Evolutionary conservation across 2,797 vertebrate species (phyloP).

Genomic region (Myripristis jacobus): DNA sequence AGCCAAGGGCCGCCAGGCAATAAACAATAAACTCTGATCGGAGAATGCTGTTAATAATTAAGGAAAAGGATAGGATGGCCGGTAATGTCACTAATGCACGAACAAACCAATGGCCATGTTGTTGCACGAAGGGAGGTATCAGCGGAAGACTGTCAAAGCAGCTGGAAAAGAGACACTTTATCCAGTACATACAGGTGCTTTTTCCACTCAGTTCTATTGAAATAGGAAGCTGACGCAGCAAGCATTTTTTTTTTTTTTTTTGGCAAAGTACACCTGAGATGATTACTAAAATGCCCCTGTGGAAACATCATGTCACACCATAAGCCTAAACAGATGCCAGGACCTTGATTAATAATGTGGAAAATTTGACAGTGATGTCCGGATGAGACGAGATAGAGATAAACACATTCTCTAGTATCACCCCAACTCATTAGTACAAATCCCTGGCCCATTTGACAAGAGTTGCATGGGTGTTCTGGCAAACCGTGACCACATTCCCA

Average conservation of each 20-base stretch:
- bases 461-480: slow-evolving; percentile 15
- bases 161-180: slow-evolving; percentile 76
- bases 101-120: slow-evolving; percentile 70
- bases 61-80: slow-evolving; percentile 81
- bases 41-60: slow-evolving; percentile 84
- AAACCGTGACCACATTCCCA: slow-evolving; percentile 15
- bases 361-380: slow-evolving; percentile 17
- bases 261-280: slow-evolving; percentile 20
- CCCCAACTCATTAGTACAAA: slow-evolving; percentile 26
- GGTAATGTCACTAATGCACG: slow-evolving; percentile 79
- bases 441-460: slow-evolving; percentile 22
- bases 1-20: slow-evolving; percentile 68
- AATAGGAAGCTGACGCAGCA: slow-evolving; percentile 33
- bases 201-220: slow-evolving; percentile 68
- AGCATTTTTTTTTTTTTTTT: not conserved
- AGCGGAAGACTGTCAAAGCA: slow-evolving; percentile 76
- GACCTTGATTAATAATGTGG: slow-evolving; percentile 35
- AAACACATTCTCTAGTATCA: slow-evolving; percentile 12
- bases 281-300: slow-evolving; percentile 33
- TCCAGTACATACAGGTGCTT: slow-evolving; percentile 62
- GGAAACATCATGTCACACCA: slow-evolving; percentile 59
- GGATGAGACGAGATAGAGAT: slow-evolving; percentile 11
- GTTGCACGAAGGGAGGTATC: slow-evolving; percentile 73
- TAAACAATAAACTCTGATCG: slow-evolving; percentile 85
- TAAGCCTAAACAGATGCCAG: slow-evolving; percentile 17